A percentile compares a stretch with the other conserved stretches of the same genome.
Evolutionary conservation across 2,113 vertebrate genomes (phyloP).

Genomic region (Procavia capensis): DNA sequence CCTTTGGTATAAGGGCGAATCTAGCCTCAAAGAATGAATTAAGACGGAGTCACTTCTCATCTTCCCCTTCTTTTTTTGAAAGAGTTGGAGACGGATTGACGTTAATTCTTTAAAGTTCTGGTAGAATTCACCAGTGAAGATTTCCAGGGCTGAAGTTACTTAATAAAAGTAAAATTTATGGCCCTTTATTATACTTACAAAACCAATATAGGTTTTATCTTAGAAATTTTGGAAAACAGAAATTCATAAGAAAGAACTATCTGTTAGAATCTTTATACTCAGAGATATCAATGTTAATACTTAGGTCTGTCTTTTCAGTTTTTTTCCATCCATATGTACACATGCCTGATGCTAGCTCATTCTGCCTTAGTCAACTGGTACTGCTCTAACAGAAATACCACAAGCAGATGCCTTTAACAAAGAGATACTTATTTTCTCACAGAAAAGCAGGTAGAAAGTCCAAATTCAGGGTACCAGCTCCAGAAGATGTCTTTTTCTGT

Average conservation of each 20-base stretch:
- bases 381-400: too few species aligned
- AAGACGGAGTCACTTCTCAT: background rate
- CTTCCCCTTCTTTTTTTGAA: background rate
- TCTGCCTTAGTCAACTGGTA: too few species aligned
- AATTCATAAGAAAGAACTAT: background rate
- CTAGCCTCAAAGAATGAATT: background rate
- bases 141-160: background rate
- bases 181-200: background rate
- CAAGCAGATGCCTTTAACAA: too few species aligned
- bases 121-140: background rate
- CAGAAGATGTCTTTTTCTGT: too few species aligned
- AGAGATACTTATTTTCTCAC: too few species aligned
- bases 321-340: background rate
- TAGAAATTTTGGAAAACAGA: background rate
- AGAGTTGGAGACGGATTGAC: background rate
- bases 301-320: background rate
- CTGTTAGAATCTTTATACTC: background rate
- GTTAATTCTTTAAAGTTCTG: background rate
- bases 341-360: background rate
- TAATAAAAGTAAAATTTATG: conserved; percentile 2
- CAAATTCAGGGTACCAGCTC: too few species aligned
- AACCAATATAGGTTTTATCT: background rate
- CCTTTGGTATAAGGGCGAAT: background rate
- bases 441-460: too few species aligned
- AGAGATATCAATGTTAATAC: background rate